Base-by-base conservation (phyloP, 2,113 vertebrate genomes). In the Crotophaga sulcirostris region DNA sequence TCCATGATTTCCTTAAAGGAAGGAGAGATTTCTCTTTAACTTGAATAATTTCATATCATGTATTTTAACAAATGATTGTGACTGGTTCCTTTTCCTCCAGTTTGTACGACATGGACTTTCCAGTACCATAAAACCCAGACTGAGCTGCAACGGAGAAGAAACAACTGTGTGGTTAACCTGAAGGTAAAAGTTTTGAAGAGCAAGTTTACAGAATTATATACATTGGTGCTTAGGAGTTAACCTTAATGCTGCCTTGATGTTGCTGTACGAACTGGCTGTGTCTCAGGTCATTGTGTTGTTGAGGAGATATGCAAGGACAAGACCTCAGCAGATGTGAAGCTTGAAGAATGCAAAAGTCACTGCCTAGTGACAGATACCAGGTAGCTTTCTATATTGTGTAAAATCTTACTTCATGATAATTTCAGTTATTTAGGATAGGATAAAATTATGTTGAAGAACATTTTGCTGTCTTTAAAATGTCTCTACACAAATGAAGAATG, bases 1-100 rank as follows among this genome's bases (percentile, higher is more conserved):
- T 47, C 98, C 98, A 49, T 98, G 98, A 67, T 98, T 98, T 96
- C 98, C 98, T 98, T 93, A 82, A 97, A 66, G 91, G 23, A 90
- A 93, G 28, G 38, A 95, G 84, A 92, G 8, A 6, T 67, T 88
- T 59, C 52, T 66, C 29, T 25, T 90, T 72, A 67, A 54, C 24
- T 84, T 70, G 25, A 88, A 47, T 42, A 40, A 40, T 54, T 40
- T 36, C 10, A 42, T 29, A 13, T 44, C 75, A 55, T 11, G 1
- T 33, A 24, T 67, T 72, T 72, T 44, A 76, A 66, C 23, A 82
- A 25, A 0, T 42, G 45, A 28, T 9, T 42, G 24, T 54, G 38
- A 42, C 14, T 52, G 29, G 14, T 13, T 45, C 17, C 8, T 69
- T 63, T 88, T n/a, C 40, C 36, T 64, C 18, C 8, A 28, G 7